Percentiles rank a stretch among this genome's conserved stretches.
phyloP scores from a whole-genome alignment of 1,140 invertebrate genomes.

The Drosophila ficusphila region DNA sequence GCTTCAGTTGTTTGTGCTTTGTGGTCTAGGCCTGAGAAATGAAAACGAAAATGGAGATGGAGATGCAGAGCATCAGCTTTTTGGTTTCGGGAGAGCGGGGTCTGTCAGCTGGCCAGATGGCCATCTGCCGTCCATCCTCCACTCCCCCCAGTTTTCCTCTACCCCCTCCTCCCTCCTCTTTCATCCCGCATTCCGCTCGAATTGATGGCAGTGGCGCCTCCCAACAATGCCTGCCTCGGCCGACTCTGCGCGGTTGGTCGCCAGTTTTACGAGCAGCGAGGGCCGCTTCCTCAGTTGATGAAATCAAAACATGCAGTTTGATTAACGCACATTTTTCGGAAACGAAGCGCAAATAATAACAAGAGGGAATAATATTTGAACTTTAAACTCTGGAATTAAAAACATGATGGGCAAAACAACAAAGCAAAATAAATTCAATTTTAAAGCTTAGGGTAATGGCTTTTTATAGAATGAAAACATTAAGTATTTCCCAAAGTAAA shows the following conservation, averaged over 20 bases:
- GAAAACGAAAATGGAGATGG: constrained; percentile 8
- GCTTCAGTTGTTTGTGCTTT: constrained; percentile 77
- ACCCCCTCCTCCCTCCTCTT: too few species aligned
- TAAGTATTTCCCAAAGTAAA: too few species aligned
- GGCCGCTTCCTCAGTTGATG: constrained; percentile 29
- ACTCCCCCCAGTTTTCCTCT: too few species aligned
- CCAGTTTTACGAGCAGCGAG: constrained; percentile 56
- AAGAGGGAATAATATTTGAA: neutral
- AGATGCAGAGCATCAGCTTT: neutral
- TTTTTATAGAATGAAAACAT: too few species aligned
- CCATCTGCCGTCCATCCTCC: constrained; percentile 36
- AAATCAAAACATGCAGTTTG: neutral
- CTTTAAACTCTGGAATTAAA: neutral
- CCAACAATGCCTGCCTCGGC: constrained; percentile 25
- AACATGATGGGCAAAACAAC: neutral
- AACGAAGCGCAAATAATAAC: neutral
- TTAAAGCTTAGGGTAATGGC: too few species aligned
- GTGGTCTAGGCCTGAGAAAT: constrained; percentile 51
- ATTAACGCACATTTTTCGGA: neutral
- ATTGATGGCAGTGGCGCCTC: constrained; percentile 72
- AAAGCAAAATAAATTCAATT: too few species aligned
- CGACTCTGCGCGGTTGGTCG: constrained; percentile 16
- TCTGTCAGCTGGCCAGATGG: constrained; percentile 22
- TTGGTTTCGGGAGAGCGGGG: neutral
- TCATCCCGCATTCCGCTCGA: constrained; percentile 54